Percentiles rank a stretch among this genome's conserved stretches.
Conservation (phyloP, 2,113 vertebrate genomes). For the Perca fluviatilis region DNA sequence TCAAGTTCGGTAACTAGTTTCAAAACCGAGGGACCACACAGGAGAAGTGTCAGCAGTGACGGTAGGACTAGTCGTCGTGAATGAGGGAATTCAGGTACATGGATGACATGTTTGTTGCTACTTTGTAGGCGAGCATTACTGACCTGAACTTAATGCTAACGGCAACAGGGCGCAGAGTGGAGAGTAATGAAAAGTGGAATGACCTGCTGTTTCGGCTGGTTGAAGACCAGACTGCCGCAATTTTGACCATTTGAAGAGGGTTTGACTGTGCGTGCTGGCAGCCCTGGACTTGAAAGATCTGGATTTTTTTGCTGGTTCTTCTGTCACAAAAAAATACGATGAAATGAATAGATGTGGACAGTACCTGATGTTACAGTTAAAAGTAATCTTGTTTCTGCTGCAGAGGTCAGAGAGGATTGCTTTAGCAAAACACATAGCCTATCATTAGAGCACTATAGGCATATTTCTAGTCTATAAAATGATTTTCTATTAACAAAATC, state of each 20-base stretch:
- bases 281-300: background rate
- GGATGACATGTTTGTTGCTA: background rate
- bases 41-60: too few species aligned
- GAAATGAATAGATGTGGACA: background rate
- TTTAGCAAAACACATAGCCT: background rate
- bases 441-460: background rate
- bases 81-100: background rate
- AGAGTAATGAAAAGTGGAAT: background rate
- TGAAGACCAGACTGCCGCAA: too few species aligned
- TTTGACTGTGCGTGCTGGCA: background rate
- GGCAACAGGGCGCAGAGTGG: too few species aligned
- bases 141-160: background rate
- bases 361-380: background rate
- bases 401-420: background rate
- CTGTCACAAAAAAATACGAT: background rate
- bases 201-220: background rate
- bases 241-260: background rate
- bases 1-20: background rate
- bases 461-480: conserved; percentile 18
- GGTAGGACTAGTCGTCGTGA: background rate
- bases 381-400: background rate
- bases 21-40: too few species aligned
- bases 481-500: conserved; percentile 37
- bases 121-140: background rate
- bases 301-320: too few species aligned